These are phyloP conservation scores for Epinephelus cyanopodus DNA, from an alignment of 2,113 vertebrate species.

Conservation along the genomic window DNA sequence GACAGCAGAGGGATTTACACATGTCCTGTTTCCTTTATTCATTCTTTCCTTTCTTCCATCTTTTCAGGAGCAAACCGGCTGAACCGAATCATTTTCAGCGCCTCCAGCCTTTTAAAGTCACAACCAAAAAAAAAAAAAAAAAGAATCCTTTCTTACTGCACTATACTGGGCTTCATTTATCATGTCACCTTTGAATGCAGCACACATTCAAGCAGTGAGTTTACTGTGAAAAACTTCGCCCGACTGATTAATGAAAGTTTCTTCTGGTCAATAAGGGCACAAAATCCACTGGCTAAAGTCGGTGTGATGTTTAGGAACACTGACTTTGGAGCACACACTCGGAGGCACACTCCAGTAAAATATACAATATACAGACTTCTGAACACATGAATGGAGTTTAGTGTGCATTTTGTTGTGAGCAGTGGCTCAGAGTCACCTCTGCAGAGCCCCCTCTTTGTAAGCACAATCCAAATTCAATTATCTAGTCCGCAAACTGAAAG, in stretches of 20 bases:
- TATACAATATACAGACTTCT: not conserved
- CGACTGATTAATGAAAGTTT: constrained; percentile 28
- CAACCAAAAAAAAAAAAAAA: constrained; percentile 3
- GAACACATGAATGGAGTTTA: not conserved
- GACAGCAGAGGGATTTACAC: constrained; percentile 29
- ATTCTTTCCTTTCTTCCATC: constrained; percentile 20
- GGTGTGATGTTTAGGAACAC: not conserved
- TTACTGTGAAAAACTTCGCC: constrained; percentile 20
- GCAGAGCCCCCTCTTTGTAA: constrained; percentile 9
- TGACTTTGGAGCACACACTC: not conserved
- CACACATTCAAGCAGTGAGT: not conserved
- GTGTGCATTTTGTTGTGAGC: not conserved
- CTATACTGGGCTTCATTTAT: constrained; percentile 35
- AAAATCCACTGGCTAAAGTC: not conserved
- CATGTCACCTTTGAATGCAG: constrained; percentile 41
- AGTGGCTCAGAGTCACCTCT: not conserved
- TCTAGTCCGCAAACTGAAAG: constrained; percentile 14
- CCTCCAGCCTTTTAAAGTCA: not conserved
- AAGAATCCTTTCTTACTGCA: constrained; percentile 19
- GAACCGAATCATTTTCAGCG: constrained; percentile 38
- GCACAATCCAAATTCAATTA: constrained; percentile 24
- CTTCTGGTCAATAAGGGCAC: constrained; percentile 1
- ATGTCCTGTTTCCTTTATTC: not conserved
- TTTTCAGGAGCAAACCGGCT: constrained; percentile 48
- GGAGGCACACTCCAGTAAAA: not conserved